Percentiles rank a stretch among this genome's conserved stretches.
phyloP scores from a whole-genome alignment of 2,113 vertebrate species.

The Fukomys damarensis region DNA sequence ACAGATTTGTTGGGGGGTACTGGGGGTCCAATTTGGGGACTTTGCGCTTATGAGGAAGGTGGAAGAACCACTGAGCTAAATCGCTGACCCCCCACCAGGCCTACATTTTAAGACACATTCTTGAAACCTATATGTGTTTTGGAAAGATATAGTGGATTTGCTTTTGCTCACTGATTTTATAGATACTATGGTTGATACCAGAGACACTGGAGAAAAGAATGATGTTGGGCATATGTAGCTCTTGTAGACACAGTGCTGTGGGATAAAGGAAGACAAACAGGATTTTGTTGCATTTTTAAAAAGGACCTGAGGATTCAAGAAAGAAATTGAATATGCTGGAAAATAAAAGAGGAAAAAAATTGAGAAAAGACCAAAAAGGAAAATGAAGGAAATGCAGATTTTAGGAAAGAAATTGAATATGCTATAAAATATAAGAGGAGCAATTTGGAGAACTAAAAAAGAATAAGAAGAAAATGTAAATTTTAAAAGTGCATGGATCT shows the following conservation, averaged over 20 bases:
- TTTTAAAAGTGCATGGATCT: background rate
- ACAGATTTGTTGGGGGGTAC: too few relatives aligned
- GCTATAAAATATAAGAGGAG: background rate
- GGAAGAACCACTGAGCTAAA: too few relatives aligned
- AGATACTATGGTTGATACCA: background rate
- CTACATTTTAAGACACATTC: background rate
- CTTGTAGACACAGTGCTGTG: background rate
- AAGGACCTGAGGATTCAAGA: background rate
- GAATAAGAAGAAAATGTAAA: background rate
- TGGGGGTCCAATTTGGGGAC: too few relatives aligned
- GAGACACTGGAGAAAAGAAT: background rate
- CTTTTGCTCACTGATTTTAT: background rate
- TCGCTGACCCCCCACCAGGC: too few relatives aligned
- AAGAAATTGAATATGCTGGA: background rate
- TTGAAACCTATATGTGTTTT: background rate
- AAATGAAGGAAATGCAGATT: background rate
- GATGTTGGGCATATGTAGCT: background rate
- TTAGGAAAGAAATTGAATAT: background rate
- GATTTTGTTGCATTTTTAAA: background rate
- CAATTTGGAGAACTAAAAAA: background rate
- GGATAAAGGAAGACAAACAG: background rate
- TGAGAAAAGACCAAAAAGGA: background rate
- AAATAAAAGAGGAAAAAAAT: background rate
- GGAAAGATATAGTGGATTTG: background rate
- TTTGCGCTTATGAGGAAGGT: too few relatives aligned